Evolutionary conservation across 1,140 invertebrate genomes (phyloP), one percentile per base, ranked within the genome.

Genomic region (Drosophila baimaii): DNA sequence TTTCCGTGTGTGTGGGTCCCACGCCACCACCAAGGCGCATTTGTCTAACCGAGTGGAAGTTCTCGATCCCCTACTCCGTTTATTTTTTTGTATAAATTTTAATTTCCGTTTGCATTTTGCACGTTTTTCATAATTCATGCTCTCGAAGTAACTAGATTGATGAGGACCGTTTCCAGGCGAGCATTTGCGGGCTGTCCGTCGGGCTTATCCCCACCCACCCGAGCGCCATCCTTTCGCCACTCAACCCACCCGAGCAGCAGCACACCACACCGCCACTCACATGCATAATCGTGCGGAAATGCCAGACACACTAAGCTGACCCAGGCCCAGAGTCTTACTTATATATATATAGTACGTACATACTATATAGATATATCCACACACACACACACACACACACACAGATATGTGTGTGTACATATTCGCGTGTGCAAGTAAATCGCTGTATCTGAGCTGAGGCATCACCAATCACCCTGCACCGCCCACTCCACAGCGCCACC

Each of bases 71-170:
- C 43, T 6, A 19, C 31, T 13, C 3, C 12, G 0, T 17, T 8
- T 15, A 23, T 13, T 63, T 47, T 57, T 49, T 64, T 83, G 77
- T 76, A 88, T 86, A 89, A 59, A 89, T 89, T 89, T 89, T 89
- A 89, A 89, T 89, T 89, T 89, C 84, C 84, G 84, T 89, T 89
- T 89, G 84, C 77, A 90, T 88, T 86, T 86, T 86, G 73, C 81
- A 89, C 80, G 84, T 89, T 89, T 84, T 89, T 78, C 74, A 89
- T 89, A 89, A 89, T 89, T 89, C 84, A 89, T 89, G 84, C 85
- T 72, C 77, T 84, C 80, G 43, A 88, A 89, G 84, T 71, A 90
- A 79, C 79, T 82, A 89, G 84, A 89, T 89, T 89, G 84, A 89
- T 89, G 84, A 89, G 83, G 61, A 70, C 68, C 68, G 58, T 89